A percentile compares a stretch with the other conserved stretches of the same genome.
Conservation (phyloP, 2,888 invertebrate genomes). For the Lycia hirtaria region DNA sequence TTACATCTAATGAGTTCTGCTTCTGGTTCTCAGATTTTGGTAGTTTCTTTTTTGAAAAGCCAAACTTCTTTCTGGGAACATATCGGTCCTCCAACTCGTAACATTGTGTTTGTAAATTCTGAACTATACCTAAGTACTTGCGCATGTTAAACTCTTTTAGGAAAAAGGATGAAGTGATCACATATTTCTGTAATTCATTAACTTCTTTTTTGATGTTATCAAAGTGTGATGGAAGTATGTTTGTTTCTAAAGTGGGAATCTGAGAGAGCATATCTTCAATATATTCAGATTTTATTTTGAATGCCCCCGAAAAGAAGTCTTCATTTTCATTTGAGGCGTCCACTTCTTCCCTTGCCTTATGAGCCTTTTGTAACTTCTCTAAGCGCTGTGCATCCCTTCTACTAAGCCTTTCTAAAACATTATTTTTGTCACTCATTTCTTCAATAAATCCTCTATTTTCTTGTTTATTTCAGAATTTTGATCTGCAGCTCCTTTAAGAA, state of each 20-base stretch:
- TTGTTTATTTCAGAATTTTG: slow-evolving; percentile 74
- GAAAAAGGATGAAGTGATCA: slow-evolving; percentile 92
- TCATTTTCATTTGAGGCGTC: slow-evolving; percentile 88
- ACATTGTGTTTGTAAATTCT: slow-evolving; percentile 89
- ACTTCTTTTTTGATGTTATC: slow-evolving; percentile 90
- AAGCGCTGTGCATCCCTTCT: slow-evolving; percentile 87
- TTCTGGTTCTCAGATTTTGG: slow-evolving; percentile 77
- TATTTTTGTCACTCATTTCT: slow-evolving; percentile 75
- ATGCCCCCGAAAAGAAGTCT: slow-evolving; percentile 89
- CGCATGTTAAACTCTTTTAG: slow-evolving; percentile 92
- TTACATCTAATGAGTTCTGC: slow-evolving; percentile 68
- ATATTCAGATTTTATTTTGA: slow-evolving; percentile 87
- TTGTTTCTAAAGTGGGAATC: slow-evolving; percentile 78
- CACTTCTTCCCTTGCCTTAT: slow-evolving; percentile 86
- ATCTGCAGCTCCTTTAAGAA: slow-evolving; percentile 79
- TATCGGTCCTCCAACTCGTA: slow-evolving; percentile 90
- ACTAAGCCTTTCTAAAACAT: slow-evolving; percentile 77
- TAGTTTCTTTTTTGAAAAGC: slow-evolving; percentile 90
- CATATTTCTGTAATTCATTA: slow-evolving; percentile 90
- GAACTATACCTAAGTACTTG: slow-evolving; percentile 90
- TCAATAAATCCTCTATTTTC: slow-evolving; percentile 78
- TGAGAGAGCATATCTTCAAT: slow-evolving; percentile 87
- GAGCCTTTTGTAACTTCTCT: slow-evolving; percentile 87
- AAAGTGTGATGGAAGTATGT: slow-evolving; percentile 86
- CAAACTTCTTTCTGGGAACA: slow-evolving; percentile 94